Base-by-base conservation (phyloP, 2,797 vertebrate genomes). In the Hippoglossus hippoglossus region DNA sequence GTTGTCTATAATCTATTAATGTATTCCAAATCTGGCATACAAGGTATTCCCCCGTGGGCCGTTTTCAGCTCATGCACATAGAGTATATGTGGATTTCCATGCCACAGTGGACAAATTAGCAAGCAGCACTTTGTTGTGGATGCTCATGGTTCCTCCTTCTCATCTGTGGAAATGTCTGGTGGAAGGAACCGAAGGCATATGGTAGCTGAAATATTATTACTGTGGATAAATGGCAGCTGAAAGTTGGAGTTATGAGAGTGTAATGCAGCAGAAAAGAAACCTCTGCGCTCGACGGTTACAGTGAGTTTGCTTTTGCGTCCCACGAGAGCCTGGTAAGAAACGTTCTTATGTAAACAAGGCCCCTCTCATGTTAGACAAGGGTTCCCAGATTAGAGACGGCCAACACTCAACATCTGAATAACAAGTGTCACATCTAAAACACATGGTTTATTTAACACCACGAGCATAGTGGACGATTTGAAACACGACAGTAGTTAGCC, bases 71-170 rank as follows among this genome's bases (percentile, higher is more conserved):
- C 81, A 87, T 65, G 75, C 73, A 80, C 73, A 77, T 61, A 68
- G 73, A 50, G 51, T 66, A 67, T 49, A 21, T 67, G 78, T 86
- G 69, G 58, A 86, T 86, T 85, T 82, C 80, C 55, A 71, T 83
- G 70, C 73, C 81, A 86, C 78, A 71, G 85, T 65, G 75, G 87
- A 86, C 86, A 82, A 90, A 90, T 91, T 89, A 91, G 81, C 71
- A 79, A 89, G 82, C 71, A 80, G 84, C 81, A 85, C 84, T 87
- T 86, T 80, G 79, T 82, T 88, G 81, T 80, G 80, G 89, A 77
- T 34, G 28, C 76, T 70, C 70, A 25, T 74, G 60, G 82, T 89
- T 75, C 62, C 80, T 86, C 73, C 74, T 66, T 88, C 58, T 82
- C 74, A 87, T 77, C 81, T 88, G 81, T 75, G 67, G 66, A 88